These are phyloP conservation scores for Dicaeum eximium DNA, from an alignment of 2,113 vertebrate genomes.

Conservation along the genomic window DNA sequence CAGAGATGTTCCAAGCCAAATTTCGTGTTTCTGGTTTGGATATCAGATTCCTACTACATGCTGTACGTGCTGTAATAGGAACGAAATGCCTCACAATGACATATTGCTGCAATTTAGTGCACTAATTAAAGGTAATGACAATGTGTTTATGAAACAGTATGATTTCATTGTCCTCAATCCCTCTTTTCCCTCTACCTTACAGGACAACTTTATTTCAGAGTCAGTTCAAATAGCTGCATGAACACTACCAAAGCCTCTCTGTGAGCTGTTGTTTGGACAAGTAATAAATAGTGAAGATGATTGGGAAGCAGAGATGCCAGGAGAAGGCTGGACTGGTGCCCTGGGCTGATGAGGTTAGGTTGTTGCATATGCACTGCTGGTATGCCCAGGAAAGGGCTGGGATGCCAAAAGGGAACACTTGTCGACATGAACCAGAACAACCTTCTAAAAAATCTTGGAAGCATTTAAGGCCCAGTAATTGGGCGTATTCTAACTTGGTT, in stretches of 20 bases:
- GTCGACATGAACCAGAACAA: neutral
- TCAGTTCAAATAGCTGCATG: neutral
- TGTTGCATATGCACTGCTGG: neutral
- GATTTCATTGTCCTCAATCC: neutral
- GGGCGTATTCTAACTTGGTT: conserved; percentile 19
- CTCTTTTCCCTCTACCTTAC: neutral
- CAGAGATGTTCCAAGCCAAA: neutral
- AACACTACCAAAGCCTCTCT: neutral
- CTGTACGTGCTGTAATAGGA: neutral
- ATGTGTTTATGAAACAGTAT: neutral
- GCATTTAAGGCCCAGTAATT: conserved; percentile 16
- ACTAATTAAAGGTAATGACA: conserved; percentile 1
- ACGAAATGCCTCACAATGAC: neutral
- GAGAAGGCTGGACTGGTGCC: neutral
- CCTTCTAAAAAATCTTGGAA: conserved; percentile 56
- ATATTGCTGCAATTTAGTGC: neutral
- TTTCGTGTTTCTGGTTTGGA: neutral
- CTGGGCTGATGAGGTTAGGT: neutral
- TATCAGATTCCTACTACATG: conserved; percentile 18
- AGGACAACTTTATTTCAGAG: neutral
- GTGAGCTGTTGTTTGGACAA: neutral
- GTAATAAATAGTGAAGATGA: neutral
- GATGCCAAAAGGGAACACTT: conserved; percentile 32
- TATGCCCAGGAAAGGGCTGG: neutral
- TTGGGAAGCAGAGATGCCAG: neutral